Evolutionary conservation across 2,888 invertebrate species (phyloP), one percentile per base, ranked within the genome.

Genomic region (Drosophila lacicola): DNA sequence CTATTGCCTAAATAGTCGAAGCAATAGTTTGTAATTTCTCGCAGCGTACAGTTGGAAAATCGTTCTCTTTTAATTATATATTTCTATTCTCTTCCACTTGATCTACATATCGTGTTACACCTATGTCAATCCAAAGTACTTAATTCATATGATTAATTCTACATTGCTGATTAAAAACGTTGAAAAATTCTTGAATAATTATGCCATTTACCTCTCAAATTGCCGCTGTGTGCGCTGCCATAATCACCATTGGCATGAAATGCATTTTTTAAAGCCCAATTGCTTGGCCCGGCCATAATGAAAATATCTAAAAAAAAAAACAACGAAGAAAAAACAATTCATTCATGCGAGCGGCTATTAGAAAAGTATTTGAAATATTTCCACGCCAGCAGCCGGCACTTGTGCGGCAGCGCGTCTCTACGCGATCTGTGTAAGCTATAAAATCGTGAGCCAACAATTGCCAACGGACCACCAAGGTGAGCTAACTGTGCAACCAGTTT

Each of bases 351-450:
- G 46, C 50, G 47, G 73, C 87, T 84, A 78, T 87, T 87, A 82
- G 87, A 84, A 84, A 87, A 82, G 67, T 78, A 82, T 82, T 87
- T 87, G 79, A 82, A 82, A 87, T 84, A 82, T 87, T 82, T 87
- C 70, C 85, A 87, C 82, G 84, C 78, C 53, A 51, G 34, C 54
- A 17, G 51, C 44, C 64, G 33, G 33, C 45, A 41, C 58, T 63
- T 64, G 77, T 60, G 56, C 53, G 47, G 74, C 67, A 63, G 61
- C 55, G 53, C 64, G 64, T 50, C 55, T 51, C 64, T 45, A 42
- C 71, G 57, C 46, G 45, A 74, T 69, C 65, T 56, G 42, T 73
- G 61, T 57, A 74, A 67, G 74, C 68, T 68, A 78, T 51, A 56
- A 71, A 78, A 74, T 79, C 85, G 88, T 85, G 88, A 88, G 80